Evolutionary conservation across 1,140 invertebrate species (phyloP).

Genomic region (Rhynchophorus ferrugineus): DNA sequence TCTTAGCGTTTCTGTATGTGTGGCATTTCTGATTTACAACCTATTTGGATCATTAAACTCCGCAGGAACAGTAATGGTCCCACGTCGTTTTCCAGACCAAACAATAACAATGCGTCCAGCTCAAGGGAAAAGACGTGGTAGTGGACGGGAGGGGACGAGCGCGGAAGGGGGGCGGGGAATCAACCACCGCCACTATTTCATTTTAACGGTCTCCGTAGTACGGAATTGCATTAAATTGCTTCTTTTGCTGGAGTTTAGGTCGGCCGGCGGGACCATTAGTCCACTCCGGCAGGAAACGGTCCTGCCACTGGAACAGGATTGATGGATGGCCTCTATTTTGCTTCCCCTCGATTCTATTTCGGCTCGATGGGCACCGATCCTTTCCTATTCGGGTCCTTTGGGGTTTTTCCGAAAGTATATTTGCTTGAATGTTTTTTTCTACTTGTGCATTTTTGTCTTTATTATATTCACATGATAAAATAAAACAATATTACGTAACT

Average conservation of each 20-base stretch:
- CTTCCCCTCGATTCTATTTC: no score
- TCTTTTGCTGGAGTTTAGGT: conserved; percentile 41
- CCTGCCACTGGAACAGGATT: conserved; percentile 37
- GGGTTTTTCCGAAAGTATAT: no score
- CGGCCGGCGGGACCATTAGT: conserved; percentile 42
- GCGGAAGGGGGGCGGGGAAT: no score
- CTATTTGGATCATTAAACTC: conserved; percentile 5
- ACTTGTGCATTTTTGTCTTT: no score
- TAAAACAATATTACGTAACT: no score
- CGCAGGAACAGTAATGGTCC: conserved; percentile 19
- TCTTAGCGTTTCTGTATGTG: no score
- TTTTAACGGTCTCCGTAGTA: conserved; percentile 44
- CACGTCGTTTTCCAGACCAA: conserved; percentile 18
- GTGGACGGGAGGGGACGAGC: conserved; percentile 18
- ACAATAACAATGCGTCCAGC: conserved; percentile 35
- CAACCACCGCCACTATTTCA: conserved; percentile 45
- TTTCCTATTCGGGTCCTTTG: no score
- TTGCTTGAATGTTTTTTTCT: no score
- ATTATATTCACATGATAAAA: no score
- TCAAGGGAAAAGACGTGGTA: conserved; percentile 35
- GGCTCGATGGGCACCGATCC: no score
- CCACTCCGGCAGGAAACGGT: conserved; percentile 41
- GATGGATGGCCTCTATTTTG: conserved; percentile 32
- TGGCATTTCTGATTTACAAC: no score
- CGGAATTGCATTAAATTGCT: conserved; percentile 44